Evolutionary conservation across 2,113 vertebrate species (phyloP).

Genomic region (Terrapene triunguis): DNA sequence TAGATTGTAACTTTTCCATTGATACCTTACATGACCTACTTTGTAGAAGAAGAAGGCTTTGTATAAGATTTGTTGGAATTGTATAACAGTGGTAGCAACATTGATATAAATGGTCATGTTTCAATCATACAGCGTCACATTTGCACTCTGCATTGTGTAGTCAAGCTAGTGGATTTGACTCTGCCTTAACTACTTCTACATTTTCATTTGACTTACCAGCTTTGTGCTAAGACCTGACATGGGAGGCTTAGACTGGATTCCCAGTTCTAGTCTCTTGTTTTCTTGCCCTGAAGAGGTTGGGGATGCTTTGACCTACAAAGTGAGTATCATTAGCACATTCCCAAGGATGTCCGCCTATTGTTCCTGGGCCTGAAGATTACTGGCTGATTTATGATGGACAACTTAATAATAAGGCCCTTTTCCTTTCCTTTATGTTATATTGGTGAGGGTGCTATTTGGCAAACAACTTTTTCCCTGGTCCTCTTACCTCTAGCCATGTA

Average conservation of each 20-base stretch:
- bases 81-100: too few species aligned
- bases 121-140: neutral
- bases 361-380: neutral
- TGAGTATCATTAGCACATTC: neutral
- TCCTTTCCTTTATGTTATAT: accelerated
- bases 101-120: too few species aligned
- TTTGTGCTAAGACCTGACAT: neutral
- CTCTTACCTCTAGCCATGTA: accelerated
- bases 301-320: neutral
- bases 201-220: neutral
- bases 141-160: neutral
- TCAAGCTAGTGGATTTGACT: neutral
- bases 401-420: neutral
- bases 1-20: too few species aligned
- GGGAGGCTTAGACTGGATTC: neutral
- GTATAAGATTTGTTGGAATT: too few species aligned
- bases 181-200: neutral
- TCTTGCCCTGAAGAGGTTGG: neutral
- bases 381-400: too few species aligned
- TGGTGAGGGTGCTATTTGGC: neutral
- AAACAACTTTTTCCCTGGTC: neutral
- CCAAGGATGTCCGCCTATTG: neutral
- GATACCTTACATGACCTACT: too few species aligned
- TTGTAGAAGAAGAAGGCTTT: too few species aligned
- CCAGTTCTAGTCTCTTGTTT: neutral